Conservation (phyloP, 2,797 vertebrate species). For the Coluber constrictor region DNA sequence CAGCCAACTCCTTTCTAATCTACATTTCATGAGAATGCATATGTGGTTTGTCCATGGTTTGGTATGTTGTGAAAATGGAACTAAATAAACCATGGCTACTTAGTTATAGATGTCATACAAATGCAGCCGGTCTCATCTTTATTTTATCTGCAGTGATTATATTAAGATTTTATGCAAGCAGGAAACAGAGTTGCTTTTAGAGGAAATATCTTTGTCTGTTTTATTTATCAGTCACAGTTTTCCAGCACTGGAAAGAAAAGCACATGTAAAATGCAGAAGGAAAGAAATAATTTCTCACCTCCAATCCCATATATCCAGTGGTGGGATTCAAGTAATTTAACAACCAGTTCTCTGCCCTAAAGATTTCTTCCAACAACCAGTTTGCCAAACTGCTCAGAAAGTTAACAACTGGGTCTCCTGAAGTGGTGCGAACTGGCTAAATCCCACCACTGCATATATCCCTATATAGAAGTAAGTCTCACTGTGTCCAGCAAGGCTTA, state of each 20-base stretch:
- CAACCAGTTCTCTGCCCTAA: no score
- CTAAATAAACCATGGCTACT: neutral
- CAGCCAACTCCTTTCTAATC: neutral
- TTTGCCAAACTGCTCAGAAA: no score
- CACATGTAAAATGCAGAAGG: neutral
- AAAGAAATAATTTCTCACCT: neutral
- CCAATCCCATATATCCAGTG: neutral
- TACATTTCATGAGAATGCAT: neutral
- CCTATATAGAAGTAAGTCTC: neutral
- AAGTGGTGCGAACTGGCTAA: no score
- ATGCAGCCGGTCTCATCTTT: neutral
- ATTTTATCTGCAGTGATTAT: neutral
- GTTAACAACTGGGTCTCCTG: no score
- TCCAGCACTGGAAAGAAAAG: neutral
- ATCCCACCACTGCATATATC: neutral
- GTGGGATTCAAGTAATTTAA: no score
- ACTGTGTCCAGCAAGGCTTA: neutral
- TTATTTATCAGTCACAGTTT: neutral
- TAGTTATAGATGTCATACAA: neutral
- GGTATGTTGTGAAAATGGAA: neutral
- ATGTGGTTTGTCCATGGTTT: neutral
- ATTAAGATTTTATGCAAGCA: neutral
- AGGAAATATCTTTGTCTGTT: neutral
- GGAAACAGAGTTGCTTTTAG: neutral
- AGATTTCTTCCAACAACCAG: no score